Conservation (phyloP, 2,888 invertebrate species). For the Encarsia formosa region DNA sequence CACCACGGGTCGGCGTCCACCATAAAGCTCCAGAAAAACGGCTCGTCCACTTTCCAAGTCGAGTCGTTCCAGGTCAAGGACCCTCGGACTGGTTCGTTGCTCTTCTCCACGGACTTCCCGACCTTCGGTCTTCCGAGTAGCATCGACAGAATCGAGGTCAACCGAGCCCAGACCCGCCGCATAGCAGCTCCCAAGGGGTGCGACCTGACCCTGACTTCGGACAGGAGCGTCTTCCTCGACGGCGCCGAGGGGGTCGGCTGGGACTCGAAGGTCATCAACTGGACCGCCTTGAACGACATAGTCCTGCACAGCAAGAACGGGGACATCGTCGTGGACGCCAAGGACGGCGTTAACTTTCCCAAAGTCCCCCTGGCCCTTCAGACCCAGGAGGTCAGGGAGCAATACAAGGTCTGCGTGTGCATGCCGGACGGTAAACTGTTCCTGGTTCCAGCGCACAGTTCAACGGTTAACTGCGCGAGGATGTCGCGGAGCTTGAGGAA, state of each 20-base stretch:
- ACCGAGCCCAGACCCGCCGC: slow-evolving; percentile 66
- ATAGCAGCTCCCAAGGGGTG: slow-evolving; percentile 71
- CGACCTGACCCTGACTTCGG: slow-evolving; percentile 65
- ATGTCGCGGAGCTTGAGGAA: slow-evolving; percentile 59
- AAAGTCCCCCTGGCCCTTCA: slow-evolving; percentile 58
- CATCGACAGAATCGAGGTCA: slow-evolving; percentile 62
- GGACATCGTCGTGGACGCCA: slow-evolving; percentile 65
- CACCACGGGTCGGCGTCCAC: slow-evolving; percentile 35
- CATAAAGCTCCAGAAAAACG: slow-evolving; percentile 58
- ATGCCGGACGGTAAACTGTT: slow-evolving; percentile 86
- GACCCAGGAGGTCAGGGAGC: slow-evolving; percentile 51
- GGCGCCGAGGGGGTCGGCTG: slow-evolving; percentile 77
- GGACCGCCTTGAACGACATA: slow-evolving; percentile 77
- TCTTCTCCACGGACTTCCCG: slow-evolving; percentile 75
- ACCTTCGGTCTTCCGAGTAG: slow-evolving; percentile 68
- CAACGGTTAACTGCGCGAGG: slow-evolving; percentile 57
- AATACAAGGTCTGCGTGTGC: slow-evolving; percentile 85
- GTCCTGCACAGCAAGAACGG: slow-evolving; percentile 73
- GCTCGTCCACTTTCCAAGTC: slow-evolving; percentile 66
- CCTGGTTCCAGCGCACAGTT: slow-evolving; percentile 67
- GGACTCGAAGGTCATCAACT: slow-evolving; percentile 67
- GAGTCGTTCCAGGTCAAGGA: slow-evolving; percentile 67
- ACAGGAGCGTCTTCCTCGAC: slow-evolving; percentile 64
- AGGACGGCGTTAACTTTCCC: slow-evolving; percentile 69
- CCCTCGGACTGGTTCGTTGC: slow-evolving; percentile 57